Evolutionary conservation across 1,140 invertebrate genomes (phyloP), one percentile per base, ranked within the genome.

Genomic region (Drosophila seguyi): DNA sequence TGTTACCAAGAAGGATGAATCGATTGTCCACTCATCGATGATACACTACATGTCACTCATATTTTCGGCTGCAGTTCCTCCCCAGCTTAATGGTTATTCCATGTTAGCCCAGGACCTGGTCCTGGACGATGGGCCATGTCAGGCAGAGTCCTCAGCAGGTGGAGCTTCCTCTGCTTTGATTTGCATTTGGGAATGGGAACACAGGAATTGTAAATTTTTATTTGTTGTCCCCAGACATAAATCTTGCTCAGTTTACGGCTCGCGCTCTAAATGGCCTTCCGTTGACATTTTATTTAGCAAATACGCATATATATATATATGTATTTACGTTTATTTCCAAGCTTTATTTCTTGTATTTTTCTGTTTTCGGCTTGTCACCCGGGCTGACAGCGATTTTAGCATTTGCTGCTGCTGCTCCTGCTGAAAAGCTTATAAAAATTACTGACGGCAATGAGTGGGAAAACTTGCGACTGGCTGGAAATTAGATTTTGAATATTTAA

Each of bases 401-500:
- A 72, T 72, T 72, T 72, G 66, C 50, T 10, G 13, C 50, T 10
- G 13, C 13, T 36, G 31, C 13, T 42, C 1, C n/a, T 29, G 4
- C 25, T 50, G 16, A 86, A 86, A 86, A 87, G 83, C 75, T 81
- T 87, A 81, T 67, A 87, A 86, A 86, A 86, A 86, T 86, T 86
- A 86, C 78, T 50, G 61, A 74, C 42, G 71, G 25, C 53, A 50
- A 57, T 56, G 57, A 62, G 60, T 38, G 45, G 44, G 45, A 58
- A 58, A 59, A 50, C 44, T 59, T 75, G 71, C 71, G 78, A 60
- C 72, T 74, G 79, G 59, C 77, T 86, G 75, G 82, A 86, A 86
- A 86, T 86, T 86, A 86, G 83, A 86, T 86, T 86, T 86, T 86
- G 85, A 86, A 86, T 86, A 86, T 86, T 86, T 86, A 79, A 87